Evolutionary conservation across 1,140 invertebrate genomes (phyloP).

Genomic region (Apis dorsata): DNA sequence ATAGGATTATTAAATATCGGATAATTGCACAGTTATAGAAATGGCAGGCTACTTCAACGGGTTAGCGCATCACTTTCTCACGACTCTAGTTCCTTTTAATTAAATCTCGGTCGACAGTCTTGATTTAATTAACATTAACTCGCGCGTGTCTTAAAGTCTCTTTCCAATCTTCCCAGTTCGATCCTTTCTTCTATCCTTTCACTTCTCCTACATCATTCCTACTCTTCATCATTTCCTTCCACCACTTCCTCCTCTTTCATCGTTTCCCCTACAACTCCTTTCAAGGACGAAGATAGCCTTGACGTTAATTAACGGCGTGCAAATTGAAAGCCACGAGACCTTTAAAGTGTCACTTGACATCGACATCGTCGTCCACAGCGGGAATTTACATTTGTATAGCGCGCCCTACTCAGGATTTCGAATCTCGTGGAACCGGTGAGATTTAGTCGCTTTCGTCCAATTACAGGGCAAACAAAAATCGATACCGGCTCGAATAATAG

Average conservation of each 20-base stretch:
- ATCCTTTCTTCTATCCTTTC: neutral
- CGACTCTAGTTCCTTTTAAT: constrained; percentile 58
- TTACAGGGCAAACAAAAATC: constrained; percentile 32
- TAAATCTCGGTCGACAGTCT: constrained; percentile 59
- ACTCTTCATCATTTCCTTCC: neutral
- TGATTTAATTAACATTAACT: constrained; percentile 70
- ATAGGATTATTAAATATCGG: constrained; percentile 57
- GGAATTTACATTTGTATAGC: constrained; percentile 38
- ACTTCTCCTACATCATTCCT: neutral
- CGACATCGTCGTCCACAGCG: constrained; percentile 35
- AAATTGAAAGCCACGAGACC: constrained; percentile 61
- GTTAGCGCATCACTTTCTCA: constrained; percentile 15
- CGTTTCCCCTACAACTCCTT: neutral
- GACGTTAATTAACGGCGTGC: constrained; percentile 58
- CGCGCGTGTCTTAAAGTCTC: constrained; percentile 48
- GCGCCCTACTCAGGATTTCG: too few species aligned
- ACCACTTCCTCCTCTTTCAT: neutral
- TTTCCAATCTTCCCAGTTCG: neutral
- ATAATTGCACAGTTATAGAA: constrained; percentile 49
- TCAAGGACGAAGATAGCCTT: constrained; percentile 32
- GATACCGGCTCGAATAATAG: constrained; percentile 12
- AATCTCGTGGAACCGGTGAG: neutral
- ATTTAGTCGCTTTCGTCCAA: constrained; percentile 28
- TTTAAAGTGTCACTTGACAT: constrained; percentile 52
- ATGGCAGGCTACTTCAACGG: constrained; percentile 13